These are phyloP conservation scores for Steatocranus sp. DNA, from an alignment of 2,797 vertebrate species.

Conservation along the genomic window DNA sequence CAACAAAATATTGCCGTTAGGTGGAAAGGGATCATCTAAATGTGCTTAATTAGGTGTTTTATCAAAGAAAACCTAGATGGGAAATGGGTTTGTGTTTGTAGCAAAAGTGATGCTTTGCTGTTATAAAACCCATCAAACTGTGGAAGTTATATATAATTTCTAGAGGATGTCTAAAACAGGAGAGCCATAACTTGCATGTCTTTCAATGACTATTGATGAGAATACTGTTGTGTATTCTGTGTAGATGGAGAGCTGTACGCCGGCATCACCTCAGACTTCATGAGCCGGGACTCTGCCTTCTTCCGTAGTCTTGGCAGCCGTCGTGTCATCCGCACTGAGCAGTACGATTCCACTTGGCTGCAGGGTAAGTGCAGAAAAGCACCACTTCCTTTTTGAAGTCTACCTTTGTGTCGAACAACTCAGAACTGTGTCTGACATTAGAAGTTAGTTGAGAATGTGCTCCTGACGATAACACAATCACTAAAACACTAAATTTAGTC, in stretches of 20 bases:
- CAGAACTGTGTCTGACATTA: neutral
- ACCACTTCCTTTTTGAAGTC: neutral
- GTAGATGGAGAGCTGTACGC: constrained; percentile 79
- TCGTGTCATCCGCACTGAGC: constrained; percentile 79
- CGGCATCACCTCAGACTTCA: constrained; percentile 81
- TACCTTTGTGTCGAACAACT: neutral
- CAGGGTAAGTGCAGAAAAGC: constrained; percentile 61
- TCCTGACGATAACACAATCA: neutral
- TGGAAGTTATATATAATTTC: neutral
- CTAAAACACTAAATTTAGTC: neutral
- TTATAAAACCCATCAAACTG: neutral
- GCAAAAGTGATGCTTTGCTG: neutral
- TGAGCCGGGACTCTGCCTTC: constrained; percentile 80
- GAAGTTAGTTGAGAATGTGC: neutral
- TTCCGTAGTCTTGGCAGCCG: constrained; percentile 79
- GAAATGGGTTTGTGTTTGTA: neutral
- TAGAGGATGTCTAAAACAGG: neutral
- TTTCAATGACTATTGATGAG: neutral
- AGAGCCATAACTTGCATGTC: neutral
- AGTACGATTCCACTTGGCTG: constrained; percentile 81
- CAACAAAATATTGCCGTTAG: neutral
- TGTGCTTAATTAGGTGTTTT: neutral
- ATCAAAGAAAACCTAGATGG: neutral
- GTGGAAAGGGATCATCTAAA: neutral
- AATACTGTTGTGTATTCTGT: neutral